Percentiles rank a stretch among this genome's conserved stretches.
Conservation (phyloP, 2,797 vertebrate genomes). For the Melanotaenia maccullochi region DNA sequence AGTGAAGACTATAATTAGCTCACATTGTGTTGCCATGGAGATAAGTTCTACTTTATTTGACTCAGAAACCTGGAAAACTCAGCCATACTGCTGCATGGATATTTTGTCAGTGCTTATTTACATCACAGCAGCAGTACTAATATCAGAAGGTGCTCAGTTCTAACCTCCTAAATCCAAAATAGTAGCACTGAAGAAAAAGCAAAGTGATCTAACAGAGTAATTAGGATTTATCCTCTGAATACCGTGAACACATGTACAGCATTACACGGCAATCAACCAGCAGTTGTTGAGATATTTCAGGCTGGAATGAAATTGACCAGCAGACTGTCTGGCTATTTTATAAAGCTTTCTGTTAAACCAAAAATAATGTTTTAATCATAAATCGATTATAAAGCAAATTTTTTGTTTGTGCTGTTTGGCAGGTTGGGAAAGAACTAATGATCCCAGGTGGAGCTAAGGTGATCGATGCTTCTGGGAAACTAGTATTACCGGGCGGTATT, state of each 20-base stretch:
- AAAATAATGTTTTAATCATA: background rate
- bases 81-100: background rate
- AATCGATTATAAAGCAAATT: background rate
- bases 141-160: background rate
- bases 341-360: background rate
- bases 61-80: constrained; percentile 31
- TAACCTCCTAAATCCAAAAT: background rate
- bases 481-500: constrained; percentile 95
- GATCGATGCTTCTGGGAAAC: constrained; percentile 95
- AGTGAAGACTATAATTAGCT: constrained; percentile 45
- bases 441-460: constrained; percentile 97
- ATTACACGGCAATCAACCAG: background rate
- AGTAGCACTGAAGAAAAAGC: background rate
- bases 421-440: constrained; percentile 97
- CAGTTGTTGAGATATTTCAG: background rate
- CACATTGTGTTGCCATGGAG: constrained; percentile 51
- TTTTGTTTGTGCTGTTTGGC: background rate
- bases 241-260: background rate
- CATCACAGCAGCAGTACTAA: background rate
- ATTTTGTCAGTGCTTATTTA: background rate
- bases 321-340: background rate
- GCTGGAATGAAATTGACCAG: background rate
- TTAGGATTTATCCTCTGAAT: background rate
- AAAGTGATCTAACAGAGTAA: background rate
- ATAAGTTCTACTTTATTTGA: constrained; percentile 33